Percentiles rank a stretch among this genome's conserved stretches.
phyloP scores from a whole-genome alignment of 2,888 invertebrate species.

The Hirudinaria manillensis region DNA sequence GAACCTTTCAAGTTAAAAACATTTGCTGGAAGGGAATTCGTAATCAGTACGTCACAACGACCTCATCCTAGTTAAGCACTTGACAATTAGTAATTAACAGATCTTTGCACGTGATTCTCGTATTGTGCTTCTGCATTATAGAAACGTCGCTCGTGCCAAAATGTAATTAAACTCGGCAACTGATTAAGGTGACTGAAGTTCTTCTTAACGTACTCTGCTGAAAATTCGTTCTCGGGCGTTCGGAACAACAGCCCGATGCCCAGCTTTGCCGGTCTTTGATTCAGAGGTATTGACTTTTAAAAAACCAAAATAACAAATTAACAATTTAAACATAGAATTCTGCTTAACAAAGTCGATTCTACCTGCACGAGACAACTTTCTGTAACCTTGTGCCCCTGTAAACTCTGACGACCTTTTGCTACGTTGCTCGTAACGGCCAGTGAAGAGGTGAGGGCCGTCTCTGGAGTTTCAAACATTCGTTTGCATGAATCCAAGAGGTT shows the following conservation, averaged over 20 bases:
- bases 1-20: slow-evolving; percentile 27
- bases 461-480: background rate
- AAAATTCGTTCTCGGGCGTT: slow-evolving; percentile 42
- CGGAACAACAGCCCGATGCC: slow-evolving; percentile 65
- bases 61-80: no score
- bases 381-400: background rate
- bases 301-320: background rate
- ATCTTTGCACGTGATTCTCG: no score
- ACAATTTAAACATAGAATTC: no score
- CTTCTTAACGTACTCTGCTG: background rate
- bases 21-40: background rate
- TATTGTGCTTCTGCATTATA: no score
- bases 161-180: no score
- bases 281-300: slow-evolving; percentile 27
- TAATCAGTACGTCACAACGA: no score
- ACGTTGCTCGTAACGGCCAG: background rate
- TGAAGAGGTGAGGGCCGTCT: background rate
- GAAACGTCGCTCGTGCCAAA: no score
- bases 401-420: background rate
- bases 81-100: no score
- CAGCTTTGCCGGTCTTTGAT: slow-evolving; percentile 58
- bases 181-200: no score
- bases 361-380: background rate
- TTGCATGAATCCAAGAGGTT: no score
- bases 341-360: no score